A percentile compares a stretch with the other conserved stretches of the same genome.
phyloP scores from a whole-genome alignment of 2,113 vertebrate genomes.

The Chloropsis cyanopogon region DNA sequence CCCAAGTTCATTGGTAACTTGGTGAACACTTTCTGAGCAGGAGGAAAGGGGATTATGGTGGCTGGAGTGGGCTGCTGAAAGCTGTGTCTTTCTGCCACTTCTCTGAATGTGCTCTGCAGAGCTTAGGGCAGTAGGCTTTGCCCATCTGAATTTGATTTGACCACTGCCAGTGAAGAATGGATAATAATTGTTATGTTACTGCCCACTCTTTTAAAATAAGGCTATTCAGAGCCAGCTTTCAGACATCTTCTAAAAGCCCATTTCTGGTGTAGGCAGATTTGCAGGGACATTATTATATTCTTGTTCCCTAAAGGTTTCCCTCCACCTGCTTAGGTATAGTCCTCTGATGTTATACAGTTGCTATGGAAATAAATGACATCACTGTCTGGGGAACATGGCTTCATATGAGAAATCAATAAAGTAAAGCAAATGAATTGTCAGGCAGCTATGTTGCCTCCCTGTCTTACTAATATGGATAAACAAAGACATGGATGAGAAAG shows the following conservation, averaged over 20 bases:
- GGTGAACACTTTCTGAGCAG: background rate
- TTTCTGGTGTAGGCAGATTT: background rate
- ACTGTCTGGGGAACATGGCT: background rate
- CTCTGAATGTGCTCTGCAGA: background rate
- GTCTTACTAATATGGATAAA: background rate
- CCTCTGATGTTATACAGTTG: conserved; percentile 39
- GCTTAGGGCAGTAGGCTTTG: background rate
- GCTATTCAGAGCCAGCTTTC: background rate
- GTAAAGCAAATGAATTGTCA: conserved; percentile 13
- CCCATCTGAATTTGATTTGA: background rate
- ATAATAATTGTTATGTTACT: background rate
- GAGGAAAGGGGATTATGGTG: background rate
- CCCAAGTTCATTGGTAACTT: background rate
- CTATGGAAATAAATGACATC: conserved; percentile 52
- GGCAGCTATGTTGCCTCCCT: background rate
- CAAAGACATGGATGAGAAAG: background rate
- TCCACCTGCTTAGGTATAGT: background rate
- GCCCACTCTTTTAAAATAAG: background rate
- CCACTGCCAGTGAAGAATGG: background rate
- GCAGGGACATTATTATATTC: background rate
- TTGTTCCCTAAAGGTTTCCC: conserved; percentile 1
- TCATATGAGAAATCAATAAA: conserved; percentile 34
- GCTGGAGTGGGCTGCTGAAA: background rate
- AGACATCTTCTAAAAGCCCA: background rate
- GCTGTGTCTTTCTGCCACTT: background rate